Base-by-base conservation (phyloP, 2,888 invertebrate species). In the Cheilosia vulpina region DNA sequence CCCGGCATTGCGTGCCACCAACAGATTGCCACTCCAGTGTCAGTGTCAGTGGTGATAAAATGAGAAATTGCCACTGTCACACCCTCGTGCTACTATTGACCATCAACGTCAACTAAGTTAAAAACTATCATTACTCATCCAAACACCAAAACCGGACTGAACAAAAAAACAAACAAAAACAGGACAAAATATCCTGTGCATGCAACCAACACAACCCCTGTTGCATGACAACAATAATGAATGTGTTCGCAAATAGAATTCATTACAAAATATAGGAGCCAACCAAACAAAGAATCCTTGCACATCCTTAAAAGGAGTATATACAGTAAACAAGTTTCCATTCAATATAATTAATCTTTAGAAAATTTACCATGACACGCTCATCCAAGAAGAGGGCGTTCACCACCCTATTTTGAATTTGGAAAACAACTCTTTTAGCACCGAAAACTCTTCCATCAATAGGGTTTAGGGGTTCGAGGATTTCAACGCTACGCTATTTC, bases 31-130 rank as follows among this genome's bases (percentile, higher is more conserved):
- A 65, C 75, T 81, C 60, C 21, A 24, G 21, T 52, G 24, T 2
- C 52, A 57, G 21, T 52, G 24, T 5, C 52, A 57, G 50, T 27
- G 81, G 85, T 72, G 85, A 76, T 81, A 85, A 81, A 80, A 81
- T 85, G 85, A 85, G 68, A 81, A 85, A 85, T 85, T 76, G 75
- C 77, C 72, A 68, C 66, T 81, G 85, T 81, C 85, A 81, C 81
- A 85, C 85, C 85, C 80, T 76, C 38, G 66, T 68, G 66, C 76
- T 68, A 57, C 76, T 43, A 76, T 47, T 81, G 85, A 85, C 85
- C 85, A 68, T 63, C 81, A 72, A 50, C 68, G 77, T 72, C 81
- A 77, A 81, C 80, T 72, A 85, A 81, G 81, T 72, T 85, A 85
- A 76, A 80, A 85, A 85, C 76, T 72, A 85, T 85, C 81, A 85